Conservation (phyloP, 2,888 invertebrate genomes). For the Hypsopygia costalis region DNA sequence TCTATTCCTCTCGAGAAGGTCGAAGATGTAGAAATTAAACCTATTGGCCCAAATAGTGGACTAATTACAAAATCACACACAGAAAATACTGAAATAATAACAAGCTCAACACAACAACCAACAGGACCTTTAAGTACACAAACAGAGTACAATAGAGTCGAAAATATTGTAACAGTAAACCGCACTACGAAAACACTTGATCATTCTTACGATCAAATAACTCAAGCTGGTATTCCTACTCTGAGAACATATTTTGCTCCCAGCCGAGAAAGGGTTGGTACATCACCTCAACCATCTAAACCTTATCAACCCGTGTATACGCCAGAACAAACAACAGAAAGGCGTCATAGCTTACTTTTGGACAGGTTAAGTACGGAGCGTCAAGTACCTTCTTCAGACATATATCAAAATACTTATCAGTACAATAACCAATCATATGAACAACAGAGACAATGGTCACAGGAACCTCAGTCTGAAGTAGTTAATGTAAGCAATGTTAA, state of each 20-base stretch:
- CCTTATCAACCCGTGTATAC: constrained; percentile 56
- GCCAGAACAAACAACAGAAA: constrained; percentile 52
- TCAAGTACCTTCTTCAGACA: constrained; percentile 56
- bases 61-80: constrained; percentile 57
- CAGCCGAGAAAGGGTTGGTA: constrained; percentile 48
- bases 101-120: constrained; percentile 46
- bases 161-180: constrained; percentile 70
- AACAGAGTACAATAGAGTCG: constrained; percentile 66
- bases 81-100: constrained; percentile 65
- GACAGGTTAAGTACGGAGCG: constrained; percentile 69
- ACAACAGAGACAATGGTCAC: constrained; percentile 50
- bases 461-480: constrained; percentile 69
- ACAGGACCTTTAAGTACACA: constrained; percentile 51
- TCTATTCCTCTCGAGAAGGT: constrained; percentile 68
- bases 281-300: constrained; percentile 49
- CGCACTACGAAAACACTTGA: constrained; percentile 68
- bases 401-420: constrained; percentile 54
- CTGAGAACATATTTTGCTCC: constrained; percentile 62
- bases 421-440: constrained; percentile 47
- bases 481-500: constrained; percentile 67
- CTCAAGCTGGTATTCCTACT: constrained; percentile 54
- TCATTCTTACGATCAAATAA: constrained; percentile 55
- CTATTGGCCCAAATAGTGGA: constrained; percentile 56
- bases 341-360: constrained; percentile 64
- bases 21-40: constrained; percentile 71